Percentiles rank a stretch among this genome's conserved stretches.
These are phyloP conservation scores for Oscheius sp. DNA, from an alignment of 2,888 invertebrate genomes.

Conservation along the genomic window DNA sequence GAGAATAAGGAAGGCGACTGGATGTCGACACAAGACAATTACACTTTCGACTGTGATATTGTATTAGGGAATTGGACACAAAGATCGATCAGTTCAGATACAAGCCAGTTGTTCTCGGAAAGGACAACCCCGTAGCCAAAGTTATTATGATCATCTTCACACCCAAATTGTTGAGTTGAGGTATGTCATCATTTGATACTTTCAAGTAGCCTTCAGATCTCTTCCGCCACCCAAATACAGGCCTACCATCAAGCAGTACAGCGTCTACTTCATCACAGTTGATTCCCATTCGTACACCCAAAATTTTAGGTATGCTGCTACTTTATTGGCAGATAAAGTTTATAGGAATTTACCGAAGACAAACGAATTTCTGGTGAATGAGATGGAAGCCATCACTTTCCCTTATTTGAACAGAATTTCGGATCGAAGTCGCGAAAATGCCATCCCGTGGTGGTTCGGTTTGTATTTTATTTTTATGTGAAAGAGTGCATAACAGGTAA, in stretches of 20 bases:
- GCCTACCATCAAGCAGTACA: neutral
- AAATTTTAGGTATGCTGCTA: slow-evolving; percentile 7
- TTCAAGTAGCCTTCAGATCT: neutral
- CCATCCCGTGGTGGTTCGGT: slow-evolving; percentile 14
- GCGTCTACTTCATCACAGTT: slow-evolving; percentile 11
- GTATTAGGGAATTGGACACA: neutral
- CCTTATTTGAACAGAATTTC: neutral
- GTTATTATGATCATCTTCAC: neutral
- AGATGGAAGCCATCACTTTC: slow-evolving; percentile 15
- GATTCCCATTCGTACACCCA: slow-evolving; percentile 23
- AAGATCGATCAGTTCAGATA: neutral
- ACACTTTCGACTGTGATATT: slow-evolving; percentile 16
- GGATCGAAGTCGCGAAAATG: slow-evolving; percentile 10
- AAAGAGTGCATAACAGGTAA: neutral
- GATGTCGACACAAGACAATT: neutral
- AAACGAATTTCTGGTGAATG: slow-evolving; percentile 10
- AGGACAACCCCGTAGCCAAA: neutral
- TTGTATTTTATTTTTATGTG: neutral
- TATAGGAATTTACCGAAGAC: slow-evolving; percentile 10
- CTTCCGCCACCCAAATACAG: neutral
- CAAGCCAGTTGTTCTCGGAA: slow-evolving; percentile 14
- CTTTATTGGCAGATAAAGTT: neutral
- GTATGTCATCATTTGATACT: neutral
- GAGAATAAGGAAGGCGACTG: slow-evolving; percentile 9
- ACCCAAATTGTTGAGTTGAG: slow-evolving; percentile 19